A percentile compares a stretch with the other conserved stretches of the same genome.
phyloP scores from a whole-genome alignment of 2,888 invertebrate genomes.

The Scaeva pyrastri region DNA sequence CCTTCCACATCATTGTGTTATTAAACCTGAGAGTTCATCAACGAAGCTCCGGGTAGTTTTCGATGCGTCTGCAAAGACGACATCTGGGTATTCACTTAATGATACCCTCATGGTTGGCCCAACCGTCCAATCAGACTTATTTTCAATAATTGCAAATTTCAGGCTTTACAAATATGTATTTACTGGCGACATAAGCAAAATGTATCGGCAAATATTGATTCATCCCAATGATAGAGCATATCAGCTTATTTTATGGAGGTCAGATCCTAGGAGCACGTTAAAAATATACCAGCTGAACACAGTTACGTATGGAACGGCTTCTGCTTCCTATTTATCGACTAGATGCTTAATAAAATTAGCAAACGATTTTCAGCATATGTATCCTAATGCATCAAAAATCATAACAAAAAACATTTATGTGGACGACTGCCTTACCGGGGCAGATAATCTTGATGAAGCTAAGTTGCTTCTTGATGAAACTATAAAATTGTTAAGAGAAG shows the following conservation, averaged over 20 bases:
- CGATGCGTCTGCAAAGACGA: neutral
- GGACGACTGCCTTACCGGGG: neutral
- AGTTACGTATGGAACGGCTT: too few species aligned
- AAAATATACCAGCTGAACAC: neutral
- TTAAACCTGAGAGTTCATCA: neutral
- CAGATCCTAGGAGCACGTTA: neutral
- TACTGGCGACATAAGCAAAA: neutral
- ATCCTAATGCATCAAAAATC: neutral
- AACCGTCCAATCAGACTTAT: neutral
- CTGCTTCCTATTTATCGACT: too few species aligned
- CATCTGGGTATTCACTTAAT: neutral
- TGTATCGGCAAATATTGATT: too few species aligned
- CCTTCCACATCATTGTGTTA: too few species aligned
- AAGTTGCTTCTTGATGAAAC: too few species aligned
- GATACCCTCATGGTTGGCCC: slow-evolving; percentile 1
- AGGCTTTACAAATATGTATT: neutral
- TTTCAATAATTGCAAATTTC: too few species aligned
- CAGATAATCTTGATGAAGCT: too few species aligned
- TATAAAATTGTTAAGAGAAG: too few species aligned
- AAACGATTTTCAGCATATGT: too few species aligned
- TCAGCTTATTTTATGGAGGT: neutral
- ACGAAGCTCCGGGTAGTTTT: neutral
- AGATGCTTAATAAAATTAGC: too few species aligned
- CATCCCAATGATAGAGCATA: too few species aligned
- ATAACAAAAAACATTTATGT: neutral